These are phyloP conservation scores for Noctilio leporinus DNA, from an alignment of 2,113 vertebrate species.

Conservation along the genomic window DNA sequence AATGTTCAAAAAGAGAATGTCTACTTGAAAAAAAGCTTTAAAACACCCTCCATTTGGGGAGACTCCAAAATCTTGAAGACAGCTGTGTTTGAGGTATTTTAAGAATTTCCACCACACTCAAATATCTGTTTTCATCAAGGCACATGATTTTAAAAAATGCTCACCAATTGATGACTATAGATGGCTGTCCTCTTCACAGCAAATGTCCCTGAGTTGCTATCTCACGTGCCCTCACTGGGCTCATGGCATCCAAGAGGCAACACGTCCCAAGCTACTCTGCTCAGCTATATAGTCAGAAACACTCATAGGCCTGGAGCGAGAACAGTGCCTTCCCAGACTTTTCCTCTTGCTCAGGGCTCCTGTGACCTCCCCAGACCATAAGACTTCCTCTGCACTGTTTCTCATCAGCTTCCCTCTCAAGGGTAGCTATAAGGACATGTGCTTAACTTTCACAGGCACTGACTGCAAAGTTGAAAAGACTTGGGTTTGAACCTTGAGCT, in stretches of 20 bases:
- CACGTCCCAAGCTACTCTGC: neutral
- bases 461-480: neutral
- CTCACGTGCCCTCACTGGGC: neutral
- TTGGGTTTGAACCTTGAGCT: neutral
- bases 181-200: constrained; percentile 19
- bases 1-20: neutral
- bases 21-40: constrained; percentile 3
- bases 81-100: constrained; percentile 7
- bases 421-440: neutral
- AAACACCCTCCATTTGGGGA: neutral
- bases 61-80: neutral
- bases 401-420: neutral
- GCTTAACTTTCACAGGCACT: neutral
- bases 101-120: constrained; percentile 1
- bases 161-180: constrained; percentile 7
- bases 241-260: neutral
- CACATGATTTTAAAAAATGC: constrained; percentile 13
- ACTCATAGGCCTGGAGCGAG: neutral
- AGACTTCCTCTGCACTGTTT: neutral
- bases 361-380: neutral
- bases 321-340: neutral
- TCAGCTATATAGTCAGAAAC: neutral
- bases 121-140: neutral
- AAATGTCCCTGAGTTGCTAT: neutral
- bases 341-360: neutral